Evolutionary conservation across 2,888 invertebrate species (phyloP).

Genomic region (Actias luna): DNA sequence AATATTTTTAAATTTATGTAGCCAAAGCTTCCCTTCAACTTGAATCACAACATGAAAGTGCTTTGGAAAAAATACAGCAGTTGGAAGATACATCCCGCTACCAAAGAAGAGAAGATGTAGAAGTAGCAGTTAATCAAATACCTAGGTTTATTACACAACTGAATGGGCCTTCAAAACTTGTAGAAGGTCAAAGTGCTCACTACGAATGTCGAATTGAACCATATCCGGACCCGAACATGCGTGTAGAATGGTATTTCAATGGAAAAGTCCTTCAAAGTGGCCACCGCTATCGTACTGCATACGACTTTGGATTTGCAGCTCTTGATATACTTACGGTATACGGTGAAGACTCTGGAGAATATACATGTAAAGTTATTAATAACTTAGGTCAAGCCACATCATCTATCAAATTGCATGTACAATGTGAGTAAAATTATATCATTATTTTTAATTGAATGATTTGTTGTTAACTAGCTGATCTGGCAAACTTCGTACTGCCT

Average conservation of each 20-base stretch:
- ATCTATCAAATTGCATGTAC: constrained; percentile 89
- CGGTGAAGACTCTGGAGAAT: constrained; percentile 96
- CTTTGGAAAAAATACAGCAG: constrained; percentile 91
- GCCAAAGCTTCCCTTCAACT: constrained; percentile 93
- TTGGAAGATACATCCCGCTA: constrained; percentile 91
- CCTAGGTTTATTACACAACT: constrained; percentile 93
- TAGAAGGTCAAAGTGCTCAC: constrained; percentile 95
- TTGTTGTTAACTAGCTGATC: too few species aligned
- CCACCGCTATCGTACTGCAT: constrained; percentile 95
- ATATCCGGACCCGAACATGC: constrained; percentile 93
- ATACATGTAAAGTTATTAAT: constrained; percentile 93
- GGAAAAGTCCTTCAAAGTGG: constrained; percentile 93
- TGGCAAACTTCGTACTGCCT: too few species aligned
- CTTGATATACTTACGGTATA: constrained; percentile 97
- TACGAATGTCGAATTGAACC: constrained; percentile 97
- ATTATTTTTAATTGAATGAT: background rate
- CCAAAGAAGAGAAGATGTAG: constrained; percentile 90
- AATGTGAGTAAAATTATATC: constrained; percentile 82
- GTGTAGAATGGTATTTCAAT: constrained; percentile 97
- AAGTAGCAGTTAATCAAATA: constrained; percentile 89
- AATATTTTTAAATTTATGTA: constrained; percentile 45
- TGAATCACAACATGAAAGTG: constrained; percentile 94
- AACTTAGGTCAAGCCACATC: constrained; percentile 91
- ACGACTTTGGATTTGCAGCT: constrained; percentile 98
- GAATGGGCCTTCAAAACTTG: constrained; percentile 91